A percentile compares a stretch with the other conserved stretches of the same genome.
phyloP scores from a whole-genome alignment of 2,113 vertebrate genomes.

The Dicrurus megarhynchus region DNA sequence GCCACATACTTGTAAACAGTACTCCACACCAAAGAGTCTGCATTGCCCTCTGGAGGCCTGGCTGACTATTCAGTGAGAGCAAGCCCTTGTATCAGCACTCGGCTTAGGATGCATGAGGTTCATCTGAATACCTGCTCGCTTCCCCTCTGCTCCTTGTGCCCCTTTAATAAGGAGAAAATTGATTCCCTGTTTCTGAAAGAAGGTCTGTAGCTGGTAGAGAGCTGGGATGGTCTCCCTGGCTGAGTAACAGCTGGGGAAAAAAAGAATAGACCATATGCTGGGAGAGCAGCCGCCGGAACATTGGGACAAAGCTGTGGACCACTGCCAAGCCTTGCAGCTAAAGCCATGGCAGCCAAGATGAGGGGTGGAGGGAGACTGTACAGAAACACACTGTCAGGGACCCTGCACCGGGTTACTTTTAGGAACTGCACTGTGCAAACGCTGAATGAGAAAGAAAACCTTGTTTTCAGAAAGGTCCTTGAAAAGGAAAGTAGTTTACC shows the following conservation, averaged over 20 bases:
- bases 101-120: not conserved
- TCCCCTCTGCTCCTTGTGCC: not conserved
- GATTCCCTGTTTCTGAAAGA: not conserved
- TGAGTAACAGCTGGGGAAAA: slow-evolving; percentile 35
- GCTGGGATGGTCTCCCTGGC: not conserved
- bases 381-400: not conserved
- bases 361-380: not conserved
- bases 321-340: slow-evolving; percentile 8
- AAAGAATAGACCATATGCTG: slow-evolving; percentile 34
- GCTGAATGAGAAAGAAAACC: not conserved
- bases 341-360: not conserved
- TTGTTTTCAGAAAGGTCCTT: not conserved
- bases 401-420: not conserved
- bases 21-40: not conserved
- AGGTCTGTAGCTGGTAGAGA: not conserved
- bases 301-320: slow-evolving; percentile 6
- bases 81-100: not conserved
- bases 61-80: not conserved
- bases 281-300: not conserved
- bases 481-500: not conserved
- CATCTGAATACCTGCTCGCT: not conserved
- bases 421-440: not conserved
- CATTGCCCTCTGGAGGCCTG: not conserved
- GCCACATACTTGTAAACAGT: not conserved
- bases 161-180: not conserved